Percentiles rank a stretch among this genome's conserved stretches.
These are phyloP conservation scores for Redunca redunca DNA, from an alignment of 2,113 vertebrate genomes.

Conservation along the genomic window DNA sequence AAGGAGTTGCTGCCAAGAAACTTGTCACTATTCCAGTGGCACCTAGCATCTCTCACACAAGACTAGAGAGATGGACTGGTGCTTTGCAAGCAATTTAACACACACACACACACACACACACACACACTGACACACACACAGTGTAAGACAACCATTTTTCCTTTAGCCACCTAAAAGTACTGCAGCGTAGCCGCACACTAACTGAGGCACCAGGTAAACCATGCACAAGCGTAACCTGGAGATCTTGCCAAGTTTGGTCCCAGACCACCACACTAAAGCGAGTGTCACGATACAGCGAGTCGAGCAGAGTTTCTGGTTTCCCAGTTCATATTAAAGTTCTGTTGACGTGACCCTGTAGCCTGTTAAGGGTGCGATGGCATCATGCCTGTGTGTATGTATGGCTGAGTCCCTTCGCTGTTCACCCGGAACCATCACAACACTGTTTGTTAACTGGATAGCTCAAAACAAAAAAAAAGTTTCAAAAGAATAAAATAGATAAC, in stretches of 20 bases:
- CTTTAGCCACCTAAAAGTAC: not conserved
- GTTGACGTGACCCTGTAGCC: not conserved
- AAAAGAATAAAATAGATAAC: not conserved
- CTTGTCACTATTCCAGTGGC: not conserved
- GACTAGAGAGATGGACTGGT: not conserved
- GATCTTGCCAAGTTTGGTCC: not conserved
- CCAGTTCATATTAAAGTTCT: not conserved
- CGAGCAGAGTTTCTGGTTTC: fast-evolving
- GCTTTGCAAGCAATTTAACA: not conserved
- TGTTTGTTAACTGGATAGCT: not conserved
- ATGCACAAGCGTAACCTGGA: no score
- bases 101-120: not conserved
- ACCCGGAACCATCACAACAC: not conserved
- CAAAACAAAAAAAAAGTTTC: not conserved
- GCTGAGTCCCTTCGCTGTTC: not conserved
- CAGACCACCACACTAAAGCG: not conserved
- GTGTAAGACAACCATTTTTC: not conserved
- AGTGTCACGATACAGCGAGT: fast-evolving
- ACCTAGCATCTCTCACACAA: not conserved
- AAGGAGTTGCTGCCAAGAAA: constrained; percentile 58
- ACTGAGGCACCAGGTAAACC: not conserved
- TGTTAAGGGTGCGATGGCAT: not conserved
- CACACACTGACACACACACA: not conserved
- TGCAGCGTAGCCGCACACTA: not conserved
- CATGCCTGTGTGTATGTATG: not conserved